These are phyloP conservation scores for Mobula birostris DNA, from an alignment of 2,113 vertebrate genomes.

Conservation along the genomic window DNA sequence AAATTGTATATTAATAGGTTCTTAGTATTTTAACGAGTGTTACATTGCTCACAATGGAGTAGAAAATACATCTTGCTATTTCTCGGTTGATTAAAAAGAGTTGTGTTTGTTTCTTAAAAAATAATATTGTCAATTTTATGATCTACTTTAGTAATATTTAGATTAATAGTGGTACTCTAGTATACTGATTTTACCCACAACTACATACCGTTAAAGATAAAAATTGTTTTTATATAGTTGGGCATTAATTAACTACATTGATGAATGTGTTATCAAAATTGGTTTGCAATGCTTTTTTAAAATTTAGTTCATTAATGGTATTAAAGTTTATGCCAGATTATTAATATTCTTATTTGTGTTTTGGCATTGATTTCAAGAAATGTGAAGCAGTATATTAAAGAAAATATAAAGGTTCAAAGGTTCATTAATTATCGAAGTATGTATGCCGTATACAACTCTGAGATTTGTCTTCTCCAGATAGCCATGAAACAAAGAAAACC, in stretches of 20 bases:
- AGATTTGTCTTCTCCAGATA: too few relatives aligned
- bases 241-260: background rate
- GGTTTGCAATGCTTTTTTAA: background rate
- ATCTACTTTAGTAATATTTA: background rate
- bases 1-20: background rate
- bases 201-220: background rate
- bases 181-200: background rate
- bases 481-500: too few relatives aligned
- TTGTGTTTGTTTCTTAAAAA: slow-evolving; percentile 10
- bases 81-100: background rate
- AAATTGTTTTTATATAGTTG: background rate
- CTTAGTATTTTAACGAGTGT: background rate
- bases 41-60: background rate
- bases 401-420: background rate
- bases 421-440: background rate
- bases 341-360: background rate
- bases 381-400: background rate
- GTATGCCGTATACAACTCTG: too few relatives aligned
- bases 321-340: background rate
- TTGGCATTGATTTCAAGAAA: background rate
- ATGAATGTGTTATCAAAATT: background rate
- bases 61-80: background rate
- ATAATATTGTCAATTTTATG: background rate
- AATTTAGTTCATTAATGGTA: background rate
- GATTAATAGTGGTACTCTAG: background rate